A percentile compares a stretch with the other conserved stretches of the same genome.
Conservation (phyloP, 2,797 vertebrate species). For the Sphaeramia orbicularis region DNA sequence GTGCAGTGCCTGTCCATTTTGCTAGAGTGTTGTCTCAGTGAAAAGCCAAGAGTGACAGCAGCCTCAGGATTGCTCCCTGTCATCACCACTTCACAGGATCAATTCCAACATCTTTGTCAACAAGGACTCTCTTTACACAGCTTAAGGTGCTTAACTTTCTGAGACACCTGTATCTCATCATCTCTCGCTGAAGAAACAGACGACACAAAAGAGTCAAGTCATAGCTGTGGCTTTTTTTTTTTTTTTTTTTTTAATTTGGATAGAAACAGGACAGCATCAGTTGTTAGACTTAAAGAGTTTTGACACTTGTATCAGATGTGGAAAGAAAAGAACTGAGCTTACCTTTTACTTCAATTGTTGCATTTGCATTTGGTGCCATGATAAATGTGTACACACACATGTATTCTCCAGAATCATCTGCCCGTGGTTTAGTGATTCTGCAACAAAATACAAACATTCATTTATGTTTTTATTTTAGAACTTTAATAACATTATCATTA, state of each 20-base stretch:
- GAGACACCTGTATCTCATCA: conserved; percentile 31
- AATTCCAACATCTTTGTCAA: conserved; percentile 66
- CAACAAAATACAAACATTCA: conserved; percentile 53
- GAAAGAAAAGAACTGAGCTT: conserved; percentile 54
- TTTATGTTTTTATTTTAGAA: conserved; percentile 7
- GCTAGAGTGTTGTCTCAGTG: conserved; percentile 56
- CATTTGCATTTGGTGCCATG: conserved; percentile 91
- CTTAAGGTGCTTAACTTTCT: conserved; percentile 48
- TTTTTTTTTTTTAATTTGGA: background rate
- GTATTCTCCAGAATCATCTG: conserved; percentile 96
- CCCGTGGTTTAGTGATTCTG: conserved; percentile 93
- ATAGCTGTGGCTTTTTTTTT: background rate
- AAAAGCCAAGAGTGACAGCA: conserved; percentile 73
- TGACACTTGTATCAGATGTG: background rate
- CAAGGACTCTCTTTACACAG: conserved; percentile 51
- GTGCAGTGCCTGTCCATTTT: conserved; percentile 63
- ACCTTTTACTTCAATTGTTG: conserved; percentile 99
- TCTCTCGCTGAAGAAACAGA: conserved; percentile 29
- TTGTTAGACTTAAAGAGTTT: background rate
- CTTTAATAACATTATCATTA: conserved; percentile 21
- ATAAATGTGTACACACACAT: conserved; percentile 95
- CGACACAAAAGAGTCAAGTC: conserved; percentile 23
- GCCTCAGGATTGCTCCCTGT: conserved; percentile 66
- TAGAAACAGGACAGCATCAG: background rate
- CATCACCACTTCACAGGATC: conserved; percentile 59